Evolutionary conservation across 2,797 vertebrate genomes (phyloP), one percentile per base, ranked within the genome.

Genomic region (Aythya fuligula): DNA sequence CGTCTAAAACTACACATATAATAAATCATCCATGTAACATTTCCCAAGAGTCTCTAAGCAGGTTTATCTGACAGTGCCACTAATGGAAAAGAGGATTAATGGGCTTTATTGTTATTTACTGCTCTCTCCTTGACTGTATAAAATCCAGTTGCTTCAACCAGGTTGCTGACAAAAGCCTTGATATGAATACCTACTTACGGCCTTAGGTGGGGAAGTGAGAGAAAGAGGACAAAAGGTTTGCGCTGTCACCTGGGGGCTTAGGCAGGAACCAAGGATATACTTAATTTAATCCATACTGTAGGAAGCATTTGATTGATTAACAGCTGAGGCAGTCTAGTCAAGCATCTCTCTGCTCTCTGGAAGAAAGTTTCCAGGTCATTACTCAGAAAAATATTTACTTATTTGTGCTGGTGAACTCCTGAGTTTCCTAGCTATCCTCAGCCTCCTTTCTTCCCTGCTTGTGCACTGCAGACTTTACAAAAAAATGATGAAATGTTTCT

Each of bases 1-100:
- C 47, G 45, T 65, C 81, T 66, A 77, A 83, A 87, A 89, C 51
- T 58, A 72, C 54, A 43, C 39, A 9, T 38, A 34, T 58, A 83
- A 93, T 85, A 91, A 92, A 91, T 94, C 85, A 83, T 47, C 54
- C 45, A 17, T 5, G 38, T 56, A 92, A n/a, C 41, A n/a, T 62
- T 87, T 69, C 90, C 85, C 51, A 64, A 54, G 57, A 84, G 53
- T 64, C 49, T 65, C 69, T 77, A 71, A 87, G 75, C 49, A 80
- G 69, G 61, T 88, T 94, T 92, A 89, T 81, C 72, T 95, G 85
- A 74, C 65, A 39, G 43, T 89, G 61, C 54, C 85, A 92, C 54
- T 81, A 91, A 87, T 47, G 38, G 66, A 91, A 89, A 96, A 84
- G 19, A 89, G 41, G 66, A 91, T 85, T 87, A 85, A 94, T 72